These are phyloP conservation scores for Sinocyclocheilus maitianheensis DNA, from an alignment of 2,113 vertebrate species.

Conservation along the genomic window DNA sequence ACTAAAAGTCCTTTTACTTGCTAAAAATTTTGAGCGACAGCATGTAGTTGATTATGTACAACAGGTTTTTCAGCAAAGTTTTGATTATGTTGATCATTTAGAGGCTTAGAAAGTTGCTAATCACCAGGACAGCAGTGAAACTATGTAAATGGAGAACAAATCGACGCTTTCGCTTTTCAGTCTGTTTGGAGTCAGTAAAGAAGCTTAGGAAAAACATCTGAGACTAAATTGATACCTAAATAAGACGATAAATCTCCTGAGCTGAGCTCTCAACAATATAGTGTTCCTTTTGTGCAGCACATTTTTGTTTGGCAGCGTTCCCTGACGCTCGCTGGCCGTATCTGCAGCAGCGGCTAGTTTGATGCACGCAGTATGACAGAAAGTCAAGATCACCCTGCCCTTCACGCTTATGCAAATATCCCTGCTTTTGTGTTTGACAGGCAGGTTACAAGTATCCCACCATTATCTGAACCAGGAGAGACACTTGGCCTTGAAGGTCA, in stretches of 20 bases:
- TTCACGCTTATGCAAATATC: conserved; percentile 40
- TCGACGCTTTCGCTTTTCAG: neutral
- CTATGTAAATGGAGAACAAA: neutral
- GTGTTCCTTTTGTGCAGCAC: neutral
- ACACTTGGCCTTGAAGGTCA: conserved; percentile 69
- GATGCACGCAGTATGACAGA: conserved; percentile 25
- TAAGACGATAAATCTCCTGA: neutral
- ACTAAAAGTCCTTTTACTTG: too few relatives aligned
- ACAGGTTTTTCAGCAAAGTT: too few relatives aligned
- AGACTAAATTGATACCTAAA: neutral
- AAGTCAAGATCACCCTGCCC: conserved; percentile 30
- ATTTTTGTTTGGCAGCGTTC: neutral
- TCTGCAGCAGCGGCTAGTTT: conserved; percentile 1
- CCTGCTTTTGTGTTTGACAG: conserved; percentile 52
- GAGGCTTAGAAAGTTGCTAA: neutral
- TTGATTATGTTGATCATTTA: too few relatives aligned
- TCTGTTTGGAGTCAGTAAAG: neutral
- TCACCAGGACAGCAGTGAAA: neutral
- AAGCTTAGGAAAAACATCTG: neutral
- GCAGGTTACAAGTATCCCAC: conserved; percentile 57
- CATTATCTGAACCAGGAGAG: conserved; percentile 63
- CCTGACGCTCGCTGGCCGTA: neutral
- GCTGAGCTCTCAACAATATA: neutral
- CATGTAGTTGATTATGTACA: too few relatives aligned
- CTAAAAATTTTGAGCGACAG: too few relatives aligned